phyloP scores from a whole-genome alignment of 2,888 invertebrate genomes.

The Mythimna vitellina region DNA sequence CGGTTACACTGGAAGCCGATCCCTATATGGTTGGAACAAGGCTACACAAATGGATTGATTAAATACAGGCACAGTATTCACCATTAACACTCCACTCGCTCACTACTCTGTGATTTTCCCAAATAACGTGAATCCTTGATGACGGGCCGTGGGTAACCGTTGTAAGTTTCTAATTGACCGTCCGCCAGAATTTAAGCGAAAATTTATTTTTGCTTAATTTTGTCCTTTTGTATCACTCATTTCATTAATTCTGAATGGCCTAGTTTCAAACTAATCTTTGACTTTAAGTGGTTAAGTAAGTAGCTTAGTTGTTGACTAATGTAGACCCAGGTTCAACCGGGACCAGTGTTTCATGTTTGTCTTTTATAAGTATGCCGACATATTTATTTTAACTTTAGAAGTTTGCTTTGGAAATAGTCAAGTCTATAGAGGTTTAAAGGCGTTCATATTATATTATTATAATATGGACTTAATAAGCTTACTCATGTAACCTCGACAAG shows the following conservation, averaged over 20 bases:
- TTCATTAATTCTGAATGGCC: conserved; percentile 14
- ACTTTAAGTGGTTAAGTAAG: conserved; percentile 30
- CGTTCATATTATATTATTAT: neutral
- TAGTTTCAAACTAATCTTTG: conserved; percentile 43
- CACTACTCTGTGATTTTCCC: conserved; percentile 15
- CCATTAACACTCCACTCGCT: conserved; percentile 7
- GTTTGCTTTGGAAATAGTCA: conserved; percentile 10
- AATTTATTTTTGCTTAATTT: conserved; percentile 23
- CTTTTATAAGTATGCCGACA: conserved; percentile 13
- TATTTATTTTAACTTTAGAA: conserved; percentile 28
- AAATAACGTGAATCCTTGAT: conserved; percentile 63
- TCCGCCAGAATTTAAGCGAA: conserved; percentile 15
- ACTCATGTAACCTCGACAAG: too few relatives aligned
- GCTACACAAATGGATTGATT: too few relatives aligned
- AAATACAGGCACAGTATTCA: too few relatives aligned
- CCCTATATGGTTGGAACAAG: too few relatives aligned
- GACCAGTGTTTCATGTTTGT: conserved; percentile 16
- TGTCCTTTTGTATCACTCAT: conserved; percentile 2
- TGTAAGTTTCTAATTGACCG: conserved; percentile 54
- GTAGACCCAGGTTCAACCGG: neutral
- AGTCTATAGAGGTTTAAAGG: neutral
- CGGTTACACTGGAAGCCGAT: too few relatives aligned
- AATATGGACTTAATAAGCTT: too few relatives aligned
- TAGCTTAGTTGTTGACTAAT: conserved; percentile 21
- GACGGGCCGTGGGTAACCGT: conserved; percentile 37